phyloP scores from a whole-genome alignment of 1,140 invertebrate genomes.

The Matsumurasca onukii region DNA sequence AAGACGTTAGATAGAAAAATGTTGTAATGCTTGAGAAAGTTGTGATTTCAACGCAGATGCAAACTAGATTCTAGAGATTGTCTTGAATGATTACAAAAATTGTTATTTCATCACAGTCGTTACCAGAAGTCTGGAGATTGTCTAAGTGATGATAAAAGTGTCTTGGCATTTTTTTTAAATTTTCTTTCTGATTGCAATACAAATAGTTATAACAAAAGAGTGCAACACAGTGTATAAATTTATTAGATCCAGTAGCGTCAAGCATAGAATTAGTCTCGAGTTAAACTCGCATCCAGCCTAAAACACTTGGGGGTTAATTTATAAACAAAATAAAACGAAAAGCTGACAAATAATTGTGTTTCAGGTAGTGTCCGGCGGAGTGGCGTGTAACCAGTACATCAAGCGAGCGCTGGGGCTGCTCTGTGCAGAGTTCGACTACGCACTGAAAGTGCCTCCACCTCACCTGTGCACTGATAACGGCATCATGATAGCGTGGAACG shows the following conservation, averaged over 20 bases:
- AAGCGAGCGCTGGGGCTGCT: constrained; percentile 65
- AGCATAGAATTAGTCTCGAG: too few species aligned
- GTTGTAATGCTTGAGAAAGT: too few species aligned
- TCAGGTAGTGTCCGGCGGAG: constrained; percentile 92
- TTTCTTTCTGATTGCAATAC: not conserved
- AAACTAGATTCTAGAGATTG: not conserved
- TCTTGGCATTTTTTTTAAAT: not conserved
- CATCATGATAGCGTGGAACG: constrained; percentile 99
- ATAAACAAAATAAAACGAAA: not conserved
- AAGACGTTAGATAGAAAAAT: not conserved
- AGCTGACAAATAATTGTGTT: constrained; percentile 37
- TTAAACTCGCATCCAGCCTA: too few species aligned
- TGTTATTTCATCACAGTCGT: too few species aligned
- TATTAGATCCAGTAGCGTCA: too few species aligned
- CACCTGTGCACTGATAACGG: constrained; percentile 96
- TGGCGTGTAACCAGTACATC: constrained; percentile 90
- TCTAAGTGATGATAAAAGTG: not conserved
- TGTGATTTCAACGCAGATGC: too few species aligned
- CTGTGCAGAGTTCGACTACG: constrained; percentile 64
- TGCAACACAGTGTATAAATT: too few species aligned
- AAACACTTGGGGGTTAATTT: not conserved
- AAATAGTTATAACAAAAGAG: not conserved
- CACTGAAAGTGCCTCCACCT: constrained; percentile 74
- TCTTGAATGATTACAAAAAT: not conserved
- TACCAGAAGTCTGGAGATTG: too few species aligned